Evolutionary conservation across 2,113 vertebrate species (phyloP).

Genomic region (Cisticola juncidis): DNA sequence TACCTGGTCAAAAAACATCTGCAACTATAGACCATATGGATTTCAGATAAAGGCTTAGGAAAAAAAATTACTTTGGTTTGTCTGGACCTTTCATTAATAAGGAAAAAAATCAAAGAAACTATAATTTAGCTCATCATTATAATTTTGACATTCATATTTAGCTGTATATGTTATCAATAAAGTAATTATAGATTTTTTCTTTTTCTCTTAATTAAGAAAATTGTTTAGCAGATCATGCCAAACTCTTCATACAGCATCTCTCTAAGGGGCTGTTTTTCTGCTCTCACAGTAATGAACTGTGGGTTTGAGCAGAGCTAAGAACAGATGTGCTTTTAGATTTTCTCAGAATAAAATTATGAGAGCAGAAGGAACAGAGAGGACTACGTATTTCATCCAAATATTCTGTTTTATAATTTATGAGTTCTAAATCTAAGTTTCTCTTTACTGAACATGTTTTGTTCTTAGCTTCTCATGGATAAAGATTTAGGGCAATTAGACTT

Average conservation of each 20-base stretch:
- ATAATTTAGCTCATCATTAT: not conserved
- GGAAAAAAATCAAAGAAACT: not conserved
- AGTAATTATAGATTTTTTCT: not conserved
- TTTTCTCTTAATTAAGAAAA: not conserved
- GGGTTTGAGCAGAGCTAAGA: not conserved
- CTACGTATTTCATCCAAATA: not conserved
- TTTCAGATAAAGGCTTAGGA: not conserved
- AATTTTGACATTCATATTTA: not conserved
- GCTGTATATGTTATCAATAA: not conserved
- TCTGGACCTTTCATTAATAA: not conserved
- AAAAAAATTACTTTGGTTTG: not conserved
- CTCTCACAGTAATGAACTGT: not conserved
- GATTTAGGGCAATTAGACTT: conserved; percentile 22
- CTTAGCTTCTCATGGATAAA: conserved; percentile 32
- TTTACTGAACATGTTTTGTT: conserved; percentile 31
- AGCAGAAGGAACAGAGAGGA: conserved; percentile 37
- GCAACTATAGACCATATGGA: accelerated
- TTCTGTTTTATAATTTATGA: not conserved
- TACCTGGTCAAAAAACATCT: accelerated
- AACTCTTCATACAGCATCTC: not conserved
- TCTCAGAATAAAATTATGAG: not conserved
- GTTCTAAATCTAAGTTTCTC: not conserved
- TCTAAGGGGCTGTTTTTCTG: not conserved
- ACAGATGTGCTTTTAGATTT: not conserved
- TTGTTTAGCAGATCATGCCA: not conserved